phyloP scores from a whole-genome alignment of 2,797 vertebrate genomes.

The Taeniopygia guttata region DNA sequence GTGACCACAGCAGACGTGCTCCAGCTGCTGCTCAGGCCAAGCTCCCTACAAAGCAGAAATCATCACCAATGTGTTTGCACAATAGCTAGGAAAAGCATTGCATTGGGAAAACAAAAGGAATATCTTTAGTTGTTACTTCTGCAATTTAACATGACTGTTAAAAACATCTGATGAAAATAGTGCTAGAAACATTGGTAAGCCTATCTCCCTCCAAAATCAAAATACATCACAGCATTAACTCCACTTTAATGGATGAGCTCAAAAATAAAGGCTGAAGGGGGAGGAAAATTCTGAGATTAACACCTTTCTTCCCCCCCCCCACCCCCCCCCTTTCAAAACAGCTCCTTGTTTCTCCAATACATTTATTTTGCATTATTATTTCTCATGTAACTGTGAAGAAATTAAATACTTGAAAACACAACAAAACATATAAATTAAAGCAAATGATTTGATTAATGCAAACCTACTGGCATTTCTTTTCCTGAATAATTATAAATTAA shows the following conservation, averaged over 20 bases:
- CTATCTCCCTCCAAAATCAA: background rate
- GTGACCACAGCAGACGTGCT: background rate
- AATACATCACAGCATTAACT: background rate
- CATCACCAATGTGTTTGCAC: background rate
- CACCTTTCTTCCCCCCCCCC: background rate
- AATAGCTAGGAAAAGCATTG: background rate
- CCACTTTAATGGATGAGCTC: background rate
- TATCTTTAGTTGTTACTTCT: background rate
- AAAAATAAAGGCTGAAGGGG: background rate
- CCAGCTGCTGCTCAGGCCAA: background rate
- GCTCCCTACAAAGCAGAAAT: background rate
- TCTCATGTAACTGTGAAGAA: background rate
- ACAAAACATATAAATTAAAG: no score
- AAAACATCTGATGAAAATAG: background rate
- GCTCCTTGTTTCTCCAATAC: background rate
- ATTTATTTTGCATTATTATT: constrained; percentile 2
- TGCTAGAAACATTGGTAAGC: background rate
- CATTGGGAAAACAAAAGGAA: background rate
- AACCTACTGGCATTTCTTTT: no score
- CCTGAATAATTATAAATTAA: no score
- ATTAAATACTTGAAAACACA: no score
- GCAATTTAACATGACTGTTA: background rate
- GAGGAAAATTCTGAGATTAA: background rate
- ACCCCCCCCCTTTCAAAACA: background rate
- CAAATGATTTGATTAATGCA: no score